phyloP scores from a whole-genome alignment of 2,888 invertebrate species.

The Drosophila mettleri region DNA sequence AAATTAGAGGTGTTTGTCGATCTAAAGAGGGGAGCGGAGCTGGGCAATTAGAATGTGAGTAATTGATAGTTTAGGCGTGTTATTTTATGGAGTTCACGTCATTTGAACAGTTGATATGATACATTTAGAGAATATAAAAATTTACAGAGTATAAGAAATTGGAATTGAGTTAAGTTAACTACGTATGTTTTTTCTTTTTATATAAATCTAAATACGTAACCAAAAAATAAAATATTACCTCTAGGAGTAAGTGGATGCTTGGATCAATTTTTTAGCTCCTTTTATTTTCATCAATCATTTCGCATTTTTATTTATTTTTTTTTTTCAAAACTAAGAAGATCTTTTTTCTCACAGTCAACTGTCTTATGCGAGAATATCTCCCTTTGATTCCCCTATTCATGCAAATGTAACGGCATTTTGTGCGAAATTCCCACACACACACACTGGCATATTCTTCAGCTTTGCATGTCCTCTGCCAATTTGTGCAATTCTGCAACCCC shows the following conservation, averaged over 20 bases:
- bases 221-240: too few relatives aligned
- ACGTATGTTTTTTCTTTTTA: background rate
- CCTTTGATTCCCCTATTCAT: conserved; percentile 10
- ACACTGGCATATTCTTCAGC: conserved; percentile 11
- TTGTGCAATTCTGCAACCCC: conserved; percentile 47
- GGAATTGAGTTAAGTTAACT: background rate
- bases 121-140: background rate
- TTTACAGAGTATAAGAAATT: too few relatives aligned
- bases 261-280: too few relatives aligned
- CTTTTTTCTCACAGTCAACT: background rate
- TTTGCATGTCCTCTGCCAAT: conserved; percentile 44
- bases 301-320: too few relatives aligned
- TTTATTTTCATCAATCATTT: conserved; percentile 12
- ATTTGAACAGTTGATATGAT: background rate
- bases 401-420: conserved; percentile 57
- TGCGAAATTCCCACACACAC: conserved; percentile 52
- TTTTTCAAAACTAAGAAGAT: too few relatives aligned
- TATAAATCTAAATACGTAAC: background rate
- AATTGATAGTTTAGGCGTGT: conserved; percentile 55
- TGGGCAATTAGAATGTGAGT: conserved; percentile 61
- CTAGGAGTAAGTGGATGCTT: too few relatives aligned
- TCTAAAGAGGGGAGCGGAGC: conserved; percentile 24
- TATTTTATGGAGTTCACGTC: conserved; percentile 20
- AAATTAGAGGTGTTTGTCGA: conserved; percentile 67
- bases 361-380: background rate